Evolutionary conservation across 2,888 invertebrate species (phyloP), one percentile per base, ranked within the genome.

Genomic region (Pachliopta kotzebuea): DNA sequence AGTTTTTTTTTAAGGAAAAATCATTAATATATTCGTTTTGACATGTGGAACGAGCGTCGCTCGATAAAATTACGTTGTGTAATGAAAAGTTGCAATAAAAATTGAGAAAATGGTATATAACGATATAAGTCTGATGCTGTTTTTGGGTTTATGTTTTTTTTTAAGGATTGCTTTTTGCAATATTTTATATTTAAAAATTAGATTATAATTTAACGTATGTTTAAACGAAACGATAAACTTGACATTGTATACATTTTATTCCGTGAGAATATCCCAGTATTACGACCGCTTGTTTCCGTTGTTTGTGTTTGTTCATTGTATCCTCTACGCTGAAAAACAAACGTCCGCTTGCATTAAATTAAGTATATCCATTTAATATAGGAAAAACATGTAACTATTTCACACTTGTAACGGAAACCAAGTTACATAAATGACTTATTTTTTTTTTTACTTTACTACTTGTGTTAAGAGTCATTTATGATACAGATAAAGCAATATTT

Each of bases 1-100:
- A 53, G 9, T 6, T 42, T 45, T 54, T 57, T 62, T 18, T 58
- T 62, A 58, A 45, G 21, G 24, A 8, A 56, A 54, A 52, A 29
- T 24, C 50, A 62, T 24, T 63, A 63, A 58, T 58, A 63, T 63
- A 63, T 63, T 63, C 9, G 37, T 53, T 53, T 62, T 42, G 42
- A 56, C 24, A 55, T 21, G 18, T 7, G 50, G n/a, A 24, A 31
- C 45, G 57, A 58, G 63, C 45, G 21, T 3, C 20, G 57, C 57
- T 63, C 57, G 52, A 21, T 57, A 53, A 63, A 58, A 45, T 42
- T 62, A 56, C 37, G n/a, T 24, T 24, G 23, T 45, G 45, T 45
- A 37, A n/a, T 45, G 31, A 61, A 23, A 49, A 56, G 49, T 50
- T 56, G 56, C 56, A 52, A 56, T 56, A 56, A 45, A 4, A 56